A percentile compares a stretch with the other conserved stretches of the same genome.
Evolutionary conservation across 1,140 invertebrate genomes (phyloP).

Genomic region (Protaetia brevitarsis): DNA sequence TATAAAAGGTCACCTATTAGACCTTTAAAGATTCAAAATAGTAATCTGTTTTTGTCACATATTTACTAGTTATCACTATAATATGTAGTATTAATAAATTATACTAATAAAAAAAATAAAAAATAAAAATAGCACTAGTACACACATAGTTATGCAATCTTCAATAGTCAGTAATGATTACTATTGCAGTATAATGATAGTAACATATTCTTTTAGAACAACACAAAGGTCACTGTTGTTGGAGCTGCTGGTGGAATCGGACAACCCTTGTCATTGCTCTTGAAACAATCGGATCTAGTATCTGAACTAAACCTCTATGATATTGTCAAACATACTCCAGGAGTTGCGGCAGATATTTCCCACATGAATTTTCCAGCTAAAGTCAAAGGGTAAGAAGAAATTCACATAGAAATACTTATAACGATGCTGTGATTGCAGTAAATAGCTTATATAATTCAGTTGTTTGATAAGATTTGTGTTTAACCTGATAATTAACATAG

Average conservation of each 20-base stretch:
- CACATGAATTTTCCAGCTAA: conserved; percentile 81
- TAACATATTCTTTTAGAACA: conserved; percentile 52
- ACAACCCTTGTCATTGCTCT: conserved; percentile 92
- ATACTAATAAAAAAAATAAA: no score
- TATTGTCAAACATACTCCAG: conserved; percentile 88
- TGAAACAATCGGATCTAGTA: conserved; percentile 87
- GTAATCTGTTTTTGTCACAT: not conserved
- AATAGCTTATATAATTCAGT: no score
- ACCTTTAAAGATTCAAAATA: not conserved
- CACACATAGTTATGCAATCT: conserved; percentile 6
- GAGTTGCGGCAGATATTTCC: conserved; percentile 96
- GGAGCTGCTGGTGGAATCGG: conserved; percentile 98
- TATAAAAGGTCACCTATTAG: conserved; percentile 13
- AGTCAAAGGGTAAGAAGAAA: conserved; percentile 46
- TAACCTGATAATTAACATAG: no score
- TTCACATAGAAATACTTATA: no score
- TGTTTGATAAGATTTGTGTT: no score
- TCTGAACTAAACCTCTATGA: conserved; percentile 87
- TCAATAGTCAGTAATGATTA: not conserved
- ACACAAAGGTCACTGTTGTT: conserved; percentile 90
- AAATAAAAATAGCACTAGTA: no score
- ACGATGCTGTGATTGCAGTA: no score
- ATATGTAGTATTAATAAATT: no score
- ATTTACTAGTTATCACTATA: no score
- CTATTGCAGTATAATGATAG: not conserved